phyloP scores from a whole-genome alignment of 92 coral and sea anemone genomes.

The Anthopleura xanthogrammica region DNA sequence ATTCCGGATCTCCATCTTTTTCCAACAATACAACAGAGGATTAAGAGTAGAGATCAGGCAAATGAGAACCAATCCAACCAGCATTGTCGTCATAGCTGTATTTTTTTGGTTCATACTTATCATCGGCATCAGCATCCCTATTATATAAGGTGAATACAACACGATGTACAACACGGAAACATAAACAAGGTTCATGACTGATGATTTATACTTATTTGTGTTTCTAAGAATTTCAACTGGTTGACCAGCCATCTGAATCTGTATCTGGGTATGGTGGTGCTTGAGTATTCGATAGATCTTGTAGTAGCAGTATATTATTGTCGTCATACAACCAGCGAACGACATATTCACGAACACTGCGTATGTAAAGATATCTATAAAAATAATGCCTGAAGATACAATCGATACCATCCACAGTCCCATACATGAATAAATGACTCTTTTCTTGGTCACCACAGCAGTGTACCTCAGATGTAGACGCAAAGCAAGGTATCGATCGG shows the following conservation, averaged over 20 bases:
- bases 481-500: constrained; percentile 17
- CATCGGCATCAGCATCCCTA: not conserved
- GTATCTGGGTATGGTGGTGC: not conserved
- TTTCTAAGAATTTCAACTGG: not conserved
- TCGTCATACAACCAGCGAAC: not conserved
- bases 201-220: not conserved
- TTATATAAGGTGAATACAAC: not conserved
- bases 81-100: not conserved
- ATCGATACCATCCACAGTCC: not conserved
- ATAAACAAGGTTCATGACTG: not conserved
- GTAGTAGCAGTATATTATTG: not conserved
- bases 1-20: not conserved
- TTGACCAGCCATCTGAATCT: not conserved
- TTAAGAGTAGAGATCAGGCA: not conserved
- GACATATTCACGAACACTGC: not conserved
- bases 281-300: not conserved
- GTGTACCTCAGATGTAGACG: constrained; percentile 7
- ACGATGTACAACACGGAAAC: not conserved
- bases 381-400: not conserved
- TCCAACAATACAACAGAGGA: not conserved
- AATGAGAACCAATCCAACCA: not conserved
- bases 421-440: not conserved
- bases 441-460: not conserved
- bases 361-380: not conserved
- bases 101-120: not conserved